Evolutionary conservation across 2,113 vertebrate genomes (phyloP).

Genomic region (Ictalurus furcatus): DNA sequence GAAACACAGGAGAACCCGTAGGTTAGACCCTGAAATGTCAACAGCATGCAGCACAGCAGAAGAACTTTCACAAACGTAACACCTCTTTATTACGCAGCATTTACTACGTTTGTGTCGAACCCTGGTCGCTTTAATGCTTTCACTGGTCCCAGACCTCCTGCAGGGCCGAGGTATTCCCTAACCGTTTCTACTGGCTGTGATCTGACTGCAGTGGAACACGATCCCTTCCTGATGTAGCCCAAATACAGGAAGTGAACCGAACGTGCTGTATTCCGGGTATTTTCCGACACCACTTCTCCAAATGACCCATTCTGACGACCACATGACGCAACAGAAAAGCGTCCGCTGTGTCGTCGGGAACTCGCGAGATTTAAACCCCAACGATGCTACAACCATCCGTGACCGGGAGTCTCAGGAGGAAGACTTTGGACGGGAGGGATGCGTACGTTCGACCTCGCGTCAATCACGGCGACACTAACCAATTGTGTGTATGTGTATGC

Average conservation of each 20-base stretch:
- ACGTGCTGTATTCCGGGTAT: neutral
- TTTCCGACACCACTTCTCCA: neutral
- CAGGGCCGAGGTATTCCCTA: neutral
- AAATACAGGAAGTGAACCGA: neutral
- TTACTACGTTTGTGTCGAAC: neutral
- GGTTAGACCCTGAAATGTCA: neutral
- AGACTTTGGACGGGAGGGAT: neutral
- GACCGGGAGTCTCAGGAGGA: too few species aligned
- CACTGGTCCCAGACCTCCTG: neutral
- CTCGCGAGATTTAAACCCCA: too few species aligned
- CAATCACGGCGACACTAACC: neutral
- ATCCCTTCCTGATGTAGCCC: neutral
- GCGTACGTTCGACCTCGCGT: neutral
- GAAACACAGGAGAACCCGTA: conserved; percentile 3
- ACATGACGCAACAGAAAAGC: neutral
- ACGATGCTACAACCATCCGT: neutral
- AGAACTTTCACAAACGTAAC: neutral
- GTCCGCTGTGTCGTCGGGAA: too few species aligned
- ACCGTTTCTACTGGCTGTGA: neutral
- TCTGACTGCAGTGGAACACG: neutral
- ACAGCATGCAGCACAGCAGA: neutral
- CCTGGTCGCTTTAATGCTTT: neutral
- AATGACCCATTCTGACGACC: neutral
- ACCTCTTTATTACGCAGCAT: neutral
- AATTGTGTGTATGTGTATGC: too few species aligned